These are phyloP conservation scores for Plotosus lineatus DNA, from an alignment of 2,113 vertebrate genomes.

Conservation along the genomic window DNA sequence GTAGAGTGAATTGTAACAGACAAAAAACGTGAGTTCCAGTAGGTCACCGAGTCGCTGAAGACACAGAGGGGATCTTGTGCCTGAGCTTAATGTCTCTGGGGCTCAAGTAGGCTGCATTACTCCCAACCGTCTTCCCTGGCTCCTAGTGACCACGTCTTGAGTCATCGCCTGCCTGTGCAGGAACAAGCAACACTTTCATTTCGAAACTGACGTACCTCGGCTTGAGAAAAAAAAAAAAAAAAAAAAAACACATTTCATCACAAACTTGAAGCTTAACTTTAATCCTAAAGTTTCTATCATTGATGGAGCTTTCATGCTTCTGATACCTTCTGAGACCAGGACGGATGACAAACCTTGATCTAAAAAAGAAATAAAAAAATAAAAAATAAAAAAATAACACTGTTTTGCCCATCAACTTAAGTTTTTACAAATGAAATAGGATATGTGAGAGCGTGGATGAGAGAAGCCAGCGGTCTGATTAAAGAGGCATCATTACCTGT, in stretches of 20 bases:
- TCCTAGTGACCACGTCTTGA: constrained; percentile 36
- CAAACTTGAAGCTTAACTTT: constrained; percentile 69
- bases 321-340: constrained; percentile 65
- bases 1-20: constrained; percentile 74
- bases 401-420: constrained; percentile 66
- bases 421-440: constrained; percentile 72
- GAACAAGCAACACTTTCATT: constrained; percentile 50
- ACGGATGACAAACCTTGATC: constrained; percentile 72
- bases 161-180: neutral
- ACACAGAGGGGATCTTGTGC: constrained; percentile 73
- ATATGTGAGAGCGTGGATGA: constrained; percentile 74
- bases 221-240: constrained; percentile 53
- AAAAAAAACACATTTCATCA: constrained; percentile 66
- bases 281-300: constrained; percentile 73
- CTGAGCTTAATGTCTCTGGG: constrained; percentile 72
- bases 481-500: constrained; percentile 73
- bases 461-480: constrained; percentile 73
- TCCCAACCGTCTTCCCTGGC: constrained; percentile 14
- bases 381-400: constrained; percentile 69
- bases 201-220: constrained; percentile 57
- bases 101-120: constrained; percentile 31
- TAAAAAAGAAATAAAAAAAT: constrained; percentile 66
- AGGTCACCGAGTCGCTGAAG: constrained; percentile 74
- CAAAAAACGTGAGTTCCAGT: constrained; percentile 73
- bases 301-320: constrained; percentile 76